These are phyloP conservation scores for Mastomys natalensis DNA, from an alignment of 2,113 vertebrate genomes.

Conservation along the genomic window DNA sequence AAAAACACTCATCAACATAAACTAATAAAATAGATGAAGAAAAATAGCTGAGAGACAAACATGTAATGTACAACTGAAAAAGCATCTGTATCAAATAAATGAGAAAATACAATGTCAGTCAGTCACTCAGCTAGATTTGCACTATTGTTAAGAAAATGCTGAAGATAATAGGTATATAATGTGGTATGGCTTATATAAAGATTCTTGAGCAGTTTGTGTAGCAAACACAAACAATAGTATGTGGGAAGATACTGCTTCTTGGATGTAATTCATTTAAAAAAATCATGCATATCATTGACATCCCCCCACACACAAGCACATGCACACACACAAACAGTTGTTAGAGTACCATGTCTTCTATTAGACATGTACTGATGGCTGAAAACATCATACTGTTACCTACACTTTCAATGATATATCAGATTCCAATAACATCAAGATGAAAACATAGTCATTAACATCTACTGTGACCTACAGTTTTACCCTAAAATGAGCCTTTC, in stretches of 20 bases:
- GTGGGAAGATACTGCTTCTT: neutral
- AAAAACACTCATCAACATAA: no score
- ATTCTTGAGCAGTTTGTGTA: neutral
- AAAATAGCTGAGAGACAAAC: no score
- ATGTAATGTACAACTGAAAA: no score
- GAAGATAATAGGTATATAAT: neutral
- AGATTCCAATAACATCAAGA: neutral
- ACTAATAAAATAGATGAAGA: no score
- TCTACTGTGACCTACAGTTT: neutral
- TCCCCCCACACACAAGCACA: no score
- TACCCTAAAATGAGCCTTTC: neutral
- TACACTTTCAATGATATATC: neutral
- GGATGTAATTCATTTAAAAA: neutral
- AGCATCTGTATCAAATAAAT: no score
- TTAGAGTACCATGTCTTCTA: no score
- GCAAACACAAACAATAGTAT: neutral
- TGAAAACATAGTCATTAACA: neutral
- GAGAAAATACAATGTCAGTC: no score
- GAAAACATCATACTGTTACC: neutral
- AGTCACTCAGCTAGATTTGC: no score
- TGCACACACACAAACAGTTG: no score
- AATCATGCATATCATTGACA: neutral
- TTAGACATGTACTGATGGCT: neutral
- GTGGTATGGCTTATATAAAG: neutral
- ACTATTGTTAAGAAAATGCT: neutral